Evolutionary conservation across 1,140 invertebrate species (phyloP).

Genomic region (Platyura marginata): DNA sequence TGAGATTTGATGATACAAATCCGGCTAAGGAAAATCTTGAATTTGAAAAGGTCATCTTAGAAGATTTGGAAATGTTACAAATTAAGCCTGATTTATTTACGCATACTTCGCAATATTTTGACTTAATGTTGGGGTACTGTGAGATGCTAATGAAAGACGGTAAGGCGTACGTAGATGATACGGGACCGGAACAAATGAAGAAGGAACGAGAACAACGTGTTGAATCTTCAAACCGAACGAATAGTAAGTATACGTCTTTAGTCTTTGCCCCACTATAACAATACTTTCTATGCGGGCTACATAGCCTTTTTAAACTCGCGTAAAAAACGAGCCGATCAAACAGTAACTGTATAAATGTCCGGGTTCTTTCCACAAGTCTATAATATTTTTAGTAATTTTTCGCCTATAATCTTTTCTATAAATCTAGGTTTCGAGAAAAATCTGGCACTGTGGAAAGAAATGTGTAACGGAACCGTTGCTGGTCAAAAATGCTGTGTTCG

Average conservation of each 20-base stretch:
- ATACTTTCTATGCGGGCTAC: no score
- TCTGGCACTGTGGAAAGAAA: constrained; percentile 83
- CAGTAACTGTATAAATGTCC: no score
- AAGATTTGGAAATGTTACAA: constrained; percentile 81
- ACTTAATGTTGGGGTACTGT: constrained; percentile 73
- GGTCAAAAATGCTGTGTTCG: constrained; percentile 84
- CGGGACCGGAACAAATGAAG: constrained; percentile 88
- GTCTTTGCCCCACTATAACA: constrained; percentile 4
- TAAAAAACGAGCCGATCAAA: constrained; percentile 5
- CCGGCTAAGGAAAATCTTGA: constrained; percentile 98
- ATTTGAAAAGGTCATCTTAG: constrained; percentile 94
- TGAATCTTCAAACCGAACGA: constrained; percentile 73
- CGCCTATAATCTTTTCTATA: constrained; percentile 10
- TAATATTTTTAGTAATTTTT: no score
- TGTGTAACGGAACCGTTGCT: constrained; percentile 64
- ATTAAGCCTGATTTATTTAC: constrained; percentile 88
- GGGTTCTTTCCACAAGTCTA: no score
- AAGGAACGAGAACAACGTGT: constrained; percentile 75
- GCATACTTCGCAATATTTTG: constrained; percentile 95
- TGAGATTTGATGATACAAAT: constrained; percentile 99
- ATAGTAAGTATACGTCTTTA: constrained; percentile 38
- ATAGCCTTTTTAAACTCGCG: constrained; percentile 3
- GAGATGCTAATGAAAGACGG: constrained; percentile 73
- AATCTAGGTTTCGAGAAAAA: constrained; percentile 79
- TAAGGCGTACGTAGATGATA: constrained; percentile 94